Evolutionary conservation across 2,113 vertebrate species (phyloP), one percentile per base, ranked within the genome.

Genomic region (Dunckerocampus dactyliophorus): DNA sequence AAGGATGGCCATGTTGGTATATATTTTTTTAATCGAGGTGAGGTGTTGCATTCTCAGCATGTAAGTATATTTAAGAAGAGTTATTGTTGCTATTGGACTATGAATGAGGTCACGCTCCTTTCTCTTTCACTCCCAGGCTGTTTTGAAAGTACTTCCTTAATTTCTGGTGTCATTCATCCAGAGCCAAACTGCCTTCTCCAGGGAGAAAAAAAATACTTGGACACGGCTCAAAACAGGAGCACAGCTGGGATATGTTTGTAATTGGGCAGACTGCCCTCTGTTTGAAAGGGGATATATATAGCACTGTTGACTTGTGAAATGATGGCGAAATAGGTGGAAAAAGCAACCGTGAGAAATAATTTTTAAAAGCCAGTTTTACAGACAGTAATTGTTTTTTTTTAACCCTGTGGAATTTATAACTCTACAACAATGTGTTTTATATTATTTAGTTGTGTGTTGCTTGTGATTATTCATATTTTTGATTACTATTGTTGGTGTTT

Each of bases 201-300:
- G 60, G 43, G 43, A 53, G 65, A 74, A 79, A 67, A 92, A 92
- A 92, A 93, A 92, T 91, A 89, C 91, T 98, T 98, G 95, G 95
- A 95, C 89, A 89, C 81, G 90, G 87, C 91, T 97, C 95, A 96
- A 85, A 95, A 95, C 93, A 93, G 94, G 90, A 95, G 93, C 94
- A 95, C 96, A 98, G 95, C 95, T 99, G 96, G 95, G 93, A 96
- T 95, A 94, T 96, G 94, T 98, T 98, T 98, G 94, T 95, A 94
- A 94, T 98, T 96, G 94, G 94, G 94, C 94, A 95, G 93, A 92
- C 93, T 97, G 95, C 94, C 94, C 92, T 95, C 92, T 92, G 93
- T 95, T 95, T 89, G 90, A 95, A 93, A 94, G 93, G 91, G 94
- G 92, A 95, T 95, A 96, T 93, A 95, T 96, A 95, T 96, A 95